Evolutionary conservation across 2,113 vertebrate genomes (phyloP).

Genomic region (Porphyrio hochstetteri): DNA sequence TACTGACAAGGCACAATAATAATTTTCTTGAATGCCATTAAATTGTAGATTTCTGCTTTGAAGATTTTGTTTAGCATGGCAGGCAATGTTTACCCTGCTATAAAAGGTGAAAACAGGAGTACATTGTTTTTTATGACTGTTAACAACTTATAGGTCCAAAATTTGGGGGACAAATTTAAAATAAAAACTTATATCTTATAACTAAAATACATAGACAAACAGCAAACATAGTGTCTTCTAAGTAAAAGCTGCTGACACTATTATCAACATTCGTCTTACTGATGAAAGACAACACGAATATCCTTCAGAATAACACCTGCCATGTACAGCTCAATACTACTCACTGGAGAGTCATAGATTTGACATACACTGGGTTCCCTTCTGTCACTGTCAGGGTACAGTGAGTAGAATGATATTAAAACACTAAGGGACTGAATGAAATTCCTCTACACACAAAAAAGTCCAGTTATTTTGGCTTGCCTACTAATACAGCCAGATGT

Average conservation of each 20-base stretch:
- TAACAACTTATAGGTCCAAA: not conserved
- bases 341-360: not conserved
- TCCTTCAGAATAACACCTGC: not conserved
- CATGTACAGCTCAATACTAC: not conserved
- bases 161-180: not conserved
- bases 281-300: not conserved
- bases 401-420: not conserved
- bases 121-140: not conserved
- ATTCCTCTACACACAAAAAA: not conserved
- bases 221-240: not conserved
- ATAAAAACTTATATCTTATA: not conserved
- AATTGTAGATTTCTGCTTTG: not conserved
- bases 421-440: not conserved
- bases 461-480: not conserved
- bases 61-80: not conserved
- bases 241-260: not conserved
- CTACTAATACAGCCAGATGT: fast-evolving
- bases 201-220: not conserved
- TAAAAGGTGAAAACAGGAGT: not conserved
- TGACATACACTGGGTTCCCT: not conserved
- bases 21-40: not conserved
- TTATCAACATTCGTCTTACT: not conserved
- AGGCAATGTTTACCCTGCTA: not conserved
- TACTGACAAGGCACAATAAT: not conserved
- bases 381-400: not conserved